Evolutionary conservation across 2,888 invertebrate genomes (phyloP).

Genomic region (Mythimna vitellina): DNA sequence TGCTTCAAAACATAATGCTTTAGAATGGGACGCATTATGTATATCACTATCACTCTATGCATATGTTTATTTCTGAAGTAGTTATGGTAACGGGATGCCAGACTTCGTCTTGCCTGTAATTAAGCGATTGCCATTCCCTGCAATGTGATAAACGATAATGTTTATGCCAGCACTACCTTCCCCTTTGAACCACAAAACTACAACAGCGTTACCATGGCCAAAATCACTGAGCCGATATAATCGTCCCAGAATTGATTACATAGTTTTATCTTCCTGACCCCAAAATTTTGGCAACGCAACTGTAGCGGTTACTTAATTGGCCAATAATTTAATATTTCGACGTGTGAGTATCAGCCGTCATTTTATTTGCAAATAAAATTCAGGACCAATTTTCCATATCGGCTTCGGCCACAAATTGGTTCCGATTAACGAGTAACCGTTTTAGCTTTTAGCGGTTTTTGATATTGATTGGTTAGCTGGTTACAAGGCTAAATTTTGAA

Average conservation of each 20-base stretch:
- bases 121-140: too few relatives aligned
- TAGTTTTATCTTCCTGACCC: conserved; percentile 32
- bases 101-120: too few relatives aligned
- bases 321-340: conserved; percentile 46
- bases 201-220: neutral
- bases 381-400: conserved; percentile 6
- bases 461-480: neutral
- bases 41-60: too few relatives aligned
- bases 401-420: conserved; percentile 7
- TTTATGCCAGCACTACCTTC: too few relatives aligned
- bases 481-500: neutral
- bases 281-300: conserved; percentile 42
- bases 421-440: conserved; percentile 20
- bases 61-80: too few relatives aligned
- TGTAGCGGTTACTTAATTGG: conserved; percentile 40
- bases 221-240: conserved; percentile 27
- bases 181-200: neutral
- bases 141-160: too few relatives aligned
- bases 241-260: neutral
- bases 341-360: conserved; percentile 33
- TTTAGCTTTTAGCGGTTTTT: conserved; percentile 15
- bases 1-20: too few relatives aligned
- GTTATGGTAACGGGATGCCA: too few relatives aligned
- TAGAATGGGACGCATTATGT: too few relatives aligned
- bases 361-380: conserved; percentile 46